These are phyloP conservation scores for Neosilurus hyrtlii DNA, from an alignment of 2,797 vertebrate species.

Conservation along the genomic window DNA sequence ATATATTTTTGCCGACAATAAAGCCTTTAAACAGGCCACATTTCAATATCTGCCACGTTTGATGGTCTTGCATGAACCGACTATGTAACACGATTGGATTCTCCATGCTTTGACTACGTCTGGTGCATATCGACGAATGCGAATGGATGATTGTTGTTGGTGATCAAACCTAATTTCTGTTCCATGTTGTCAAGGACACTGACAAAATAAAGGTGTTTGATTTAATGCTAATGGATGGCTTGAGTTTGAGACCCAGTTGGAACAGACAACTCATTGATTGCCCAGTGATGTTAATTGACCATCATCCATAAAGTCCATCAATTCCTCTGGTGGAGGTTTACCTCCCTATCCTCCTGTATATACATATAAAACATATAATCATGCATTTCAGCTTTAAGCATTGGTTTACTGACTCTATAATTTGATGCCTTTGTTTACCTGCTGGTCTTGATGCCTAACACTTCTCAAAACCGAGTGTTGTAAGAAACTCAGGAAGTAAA, in stretches of 20 bases:
- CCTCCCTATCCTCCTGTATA: neutral
- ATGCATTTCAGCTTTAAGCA: neutral
- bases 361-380: neutral
- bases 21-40: neutral
- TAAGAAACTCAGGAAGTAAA: neutral
- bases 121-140: neutral
- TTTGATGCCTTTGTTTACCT: neutral
- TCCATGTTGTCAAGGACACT: neutral
- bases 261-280: slow-evolving; percentile 23
- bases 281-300: slow-evolving; percentile 13
- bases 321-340: neutral
- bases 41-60: neutral
- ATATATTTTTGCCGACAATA: too few relatives aligned
- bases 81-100: neutral
- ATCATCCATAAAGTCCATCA: neutral
- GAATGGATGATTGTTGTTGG: neutral
- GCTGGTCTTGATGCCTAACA: neutral
- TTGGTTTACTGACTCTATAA: neutral
- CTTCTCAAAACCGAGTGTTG: neutral
- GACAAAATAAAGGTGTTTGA: neutral
- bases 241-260: slow-evolving; percentile 11
- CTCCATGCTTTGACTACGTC: neutral
- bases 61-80: neutral
- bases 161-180: neutral
- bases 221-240: neutral